Conservation (phyloP, 30 jellyfish, hydroid and myxozoan genomes). For the Sanderia malayensis region DNA sequence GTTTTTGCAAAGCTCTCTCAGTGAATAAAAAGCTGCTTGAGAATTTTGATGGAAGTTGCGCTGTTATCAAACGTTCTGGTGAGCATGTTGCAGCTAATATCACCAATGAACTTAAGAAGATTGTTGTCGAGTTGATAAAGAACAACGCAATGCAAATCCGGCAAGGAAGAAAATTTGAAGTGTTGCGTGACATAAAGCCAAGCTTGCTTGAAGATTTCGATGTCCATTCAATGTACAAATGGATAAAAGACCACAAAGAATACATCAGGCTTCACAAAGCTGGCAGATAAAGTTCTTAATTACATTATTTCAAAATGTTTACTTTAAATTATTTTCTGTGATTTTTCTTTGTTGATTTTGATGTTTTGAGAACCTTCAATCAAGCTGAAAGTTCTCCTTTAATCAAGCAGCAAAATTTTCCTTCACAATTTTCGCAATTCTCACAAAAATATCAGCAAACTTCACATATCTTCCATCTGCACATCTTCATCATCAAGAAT, state of each 20-base stretch:
- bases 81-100: constrained; percentile 20
- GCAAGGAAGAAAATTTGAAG: constrained; percentile 29
- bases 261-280: constrained; percentile 1
- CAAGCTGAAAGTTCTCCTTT: no score
- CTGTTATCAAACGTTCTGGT: constrained; percentile 27
- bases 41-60: constrained; percentile 41
- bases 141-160: neutral
- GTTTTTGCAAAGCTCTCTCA: constrained; percentile 53
- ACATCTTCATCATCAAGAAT: no score
- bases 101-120: neutral
- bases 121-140: constrained; percentile 22
- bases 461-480: no score
- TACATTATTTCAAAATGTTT: no score
- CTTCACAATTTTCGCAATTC: no score
- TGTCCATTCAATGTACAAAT: constrained; percentile 28
- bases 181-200: constrained; percentile 4
- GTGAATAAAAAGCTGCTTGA: constrained; percentile 36
- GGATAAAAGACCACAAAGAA: constrained; percentile 34
- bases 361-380: no score
- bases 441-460: no score
- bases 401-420: no score
- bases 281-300: no score
- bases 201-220: constrained; percentile 42
- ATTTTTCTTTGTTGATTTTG: no score
- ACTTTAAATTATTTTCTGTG: no score